Evolutionary conservation across 2,888 invertebrate species (phyloP).

Genomic region (Drosophila histrio): DNA sequence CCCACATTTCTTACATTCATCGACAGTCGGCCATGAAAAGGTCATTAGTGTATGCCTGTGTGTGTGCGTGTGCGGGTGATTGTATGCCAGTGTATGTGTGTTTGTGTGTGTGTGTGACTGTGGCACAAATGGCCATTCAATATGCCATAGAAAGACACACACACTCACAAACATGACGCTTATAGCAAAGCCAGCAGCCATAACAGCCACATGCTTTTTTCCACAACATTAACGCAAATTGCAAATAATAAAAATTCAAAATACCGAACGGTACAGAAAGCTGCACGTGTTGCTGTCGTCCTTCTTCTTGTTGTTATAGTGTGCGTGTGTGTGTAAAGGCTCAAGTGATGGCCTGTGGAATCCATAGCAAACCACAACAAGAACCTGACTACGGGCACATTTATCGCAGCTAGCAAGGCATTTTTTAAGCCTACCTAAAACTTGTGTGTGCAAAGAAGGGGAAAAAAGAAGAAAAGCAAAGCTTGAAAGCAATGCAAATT

Average conservation of each 20-base stretch:
- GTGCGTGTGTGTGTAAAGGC: slow-evolving; percentile 20
- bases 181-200: slow-evolving; percentile 70
- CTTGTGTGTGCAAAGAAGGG: slow-evolving; percentile 22
- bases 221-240: slow-evolving; percentile 82
- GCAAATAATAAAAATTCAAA: slow-evolving; percentile 82
- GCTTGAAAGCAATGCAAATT: slow-evolving; percentile 48
- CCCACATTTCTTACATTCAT: slow-evolving; percentile 79
- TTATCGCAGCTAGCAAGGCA: slow-evolving; percentile 70
- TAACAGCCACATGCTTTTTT: slow-evolving; percentile 80
- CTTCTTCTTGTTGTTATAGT: slow-evolving; percentile 26
- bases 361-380: slow-evolving; percentile 65
- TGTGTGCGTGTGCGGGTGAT: slow-evolving; percentile 25
- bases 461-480: not conserved
- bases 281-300: slow-evolving; percentile 69
- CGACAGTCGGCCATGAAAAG: slow-evolving; percentile 77
- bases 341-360: slow-evolving; percentile 58
- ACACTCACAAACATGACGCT: slow-evolving; percentile 30
- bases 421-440: slow-evolving; percentile 71
- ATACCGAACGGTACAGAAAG: slow-evolving; percentile 71
- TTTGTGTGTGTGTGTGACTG: slow-evolving; percentile 46
- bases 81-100: slow-evolving; percentile 28
- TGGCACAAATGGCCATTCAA: slow-evolving; percentile 79
- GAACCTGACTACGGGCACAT: slow-evolving; percentile 66
- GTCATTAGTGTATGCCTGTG: slow-evolving; percentile 74
- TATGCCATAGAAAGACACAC: slow-evolving; percentile 63